phyloP scores from a whole-genome alignment of 2,888 invertebrate genomes.

The Cantharis flavilabris region DNA sequence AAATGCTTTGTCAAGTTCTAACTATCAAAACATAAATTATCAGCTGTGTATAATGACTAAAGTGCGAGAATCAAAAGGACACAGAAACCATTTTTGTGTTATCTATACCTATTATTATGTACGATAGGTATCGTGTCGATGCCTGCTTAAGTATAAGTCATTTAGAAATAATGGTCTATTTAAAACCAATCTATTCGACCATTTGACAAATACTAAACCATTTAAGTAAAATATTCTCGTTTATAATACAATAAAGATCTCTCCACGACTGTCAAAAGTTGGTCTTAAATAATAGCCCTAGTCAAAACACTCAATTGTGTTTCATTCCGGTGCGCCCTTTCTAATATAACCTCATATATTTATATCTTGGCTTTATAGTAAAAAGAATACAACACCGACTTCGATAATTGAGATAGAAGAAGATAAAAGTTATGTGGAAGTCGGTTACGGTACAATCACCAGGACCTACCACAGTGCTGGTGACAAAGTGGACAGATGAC shows the following conservation, averaged over 20 bases:
- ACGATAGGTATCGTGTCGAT: conserved; percentile 15
- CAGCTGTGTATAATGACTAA: not conserved
- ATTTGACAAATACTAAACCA: conserved; percentile 31
- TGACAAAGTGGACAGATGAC: conserved; percentile 56
- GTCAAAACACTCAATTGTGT: conserved; percentile 51
- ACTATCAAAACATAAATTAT: conserved; percentile 5
- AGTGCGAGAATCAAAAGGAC: not conserved
- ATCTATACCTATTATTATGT: conserved; percentile 6
- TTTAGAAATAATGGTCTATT: conserved; percentile 27
- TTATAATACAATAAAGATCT: conserved; percentile 43
- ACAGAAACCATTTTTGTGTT: not conserved
- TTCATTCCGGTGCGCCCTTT: conserved; percentile 27
- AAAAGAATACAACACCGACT: conserved; percentile 28
- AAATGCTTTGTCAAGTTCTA: conserved; percentile 8
- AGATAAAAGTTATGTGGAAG: conserved; percentile 33
- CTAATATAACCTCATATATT: conserved; percentile 26
- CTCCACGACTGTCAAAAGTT: conserved; percentile 49
- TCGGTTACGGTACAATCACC: conserved; percentile 41
- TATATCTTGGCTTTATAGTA: conserved; percentile 37
- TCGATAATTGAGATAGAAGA: conserved; percentile 34
- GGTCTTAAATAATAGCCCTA: conserved; percentile 49
- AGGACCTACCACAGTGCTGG: conserved; percentile 54
- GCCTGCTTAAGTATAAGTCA: conserved; percentile 18
- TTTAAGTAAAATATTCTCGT: conserved; percentile 29
- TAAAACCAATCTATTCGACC: conserved; percentile 26